Percentiles rank a stretch among this genome's conserved stretches.
phyloP scores from a whole-genome alignment of 2,888 invertebrate species.

The Cabera pusaria region DNA sequence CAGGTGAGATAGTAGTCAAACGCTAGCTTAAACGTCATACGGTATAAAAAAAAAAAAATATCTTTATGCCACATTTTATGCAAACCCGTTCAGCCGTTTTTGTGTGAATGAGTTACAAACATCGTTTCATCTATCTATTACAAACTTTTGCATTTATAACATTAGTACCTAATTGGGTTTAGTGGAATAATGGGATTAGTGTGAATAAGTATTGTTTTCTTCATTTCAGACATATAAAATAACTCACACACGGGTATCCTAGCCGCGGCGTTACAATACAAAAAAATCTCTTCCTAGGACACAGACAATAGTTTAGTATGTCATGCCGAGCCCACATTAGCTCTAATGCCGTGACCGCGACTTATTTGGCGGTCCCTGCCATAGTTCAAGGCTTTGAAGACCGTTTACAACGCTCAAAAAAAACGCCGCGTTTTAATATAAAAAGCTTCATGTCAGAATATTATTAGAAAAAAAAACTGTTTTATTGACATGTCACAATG shows the following conservation, averaged over 20 bases:
- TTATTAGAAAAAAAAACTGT: too few relatives aligned
- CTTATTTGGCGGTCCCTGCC: conserved; percentile 56
- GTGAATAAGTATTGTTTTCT: not conserved
- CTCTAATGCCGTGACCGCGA: conserved; percentile 56
- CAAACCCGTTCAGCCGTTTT: too few relatives aligned
- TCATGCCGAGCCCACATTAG: conserved; percentile 61
- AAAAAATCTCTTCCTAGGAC: conserved; percentile 46
- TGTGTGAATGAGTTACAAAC: too few relatives aligned
- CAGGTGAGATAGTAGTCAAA: too few relatives aligned
- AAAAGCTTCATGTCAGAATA: conserved; percentile 4
- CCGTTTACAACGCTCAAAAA: conserved; percentile 37
- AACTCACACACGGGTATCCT: conserved; percentile 32
- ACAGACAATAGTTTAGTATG: conserved; percentile 47
- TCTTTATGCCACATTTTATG: too few relatives aligned
- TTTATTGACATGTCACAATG: too few relatives aligned
- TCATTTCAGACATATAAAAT: conserved; percentile 1
- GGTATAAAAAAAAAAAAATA: too few relatives aligned
- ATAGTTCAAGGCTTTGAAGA: conserved; percentile 66
- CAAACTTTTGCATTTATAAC: too few relatives aligned
- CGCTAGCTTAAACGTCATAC: too few relatives aligned
- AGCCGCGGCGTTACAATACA: conserved; percentile 25
- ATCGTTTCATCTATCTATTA: too few relatives aligned
- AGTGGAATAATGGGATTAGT: too few relatives aligned
- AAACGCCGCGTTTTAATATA: conserved; percentile 5
- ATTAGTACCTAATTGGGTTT: too few relatives aligned